phyloP scores from a whole-genome alignment of 1,140 invertebrate species.

The Stenopsyche tienmushanensis region DNA sequence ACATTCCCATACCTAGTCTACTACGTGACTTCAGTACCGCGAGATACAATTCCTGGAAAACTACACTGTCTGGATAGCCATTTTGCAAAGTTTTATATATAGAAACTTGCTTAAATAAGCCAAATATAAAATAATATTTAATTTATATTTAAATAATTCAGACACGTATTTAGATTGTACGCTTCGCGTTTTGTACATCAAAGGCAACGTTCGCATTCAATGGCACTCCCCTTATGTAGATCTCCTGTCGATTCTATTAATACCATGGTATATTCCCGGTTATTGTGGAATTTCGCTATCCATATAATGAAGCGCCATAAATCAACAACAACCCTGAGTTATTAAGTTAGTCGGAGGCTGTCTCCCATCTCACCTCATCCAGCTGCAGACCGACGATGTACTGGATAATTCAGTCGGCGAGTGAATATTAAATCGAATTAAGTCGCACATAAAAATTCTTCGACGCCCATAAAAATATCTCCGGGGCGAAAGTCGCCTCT shows the following conservation, averaged over 20 bases:
- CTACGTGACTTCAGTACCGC: slow-evolving; percentile 25
- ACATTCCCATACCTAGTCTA: slow-evolving; percentile 6
- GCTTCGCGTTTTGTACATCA: no score
- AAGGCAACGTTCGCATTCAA: no score
- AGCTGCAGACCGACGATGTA: not conserved
- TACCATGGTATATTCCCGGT: no score
- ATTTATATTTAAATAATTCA: no score
- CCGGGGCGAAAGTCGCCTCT: not conserved
- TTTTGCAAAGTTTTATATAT: not conserved
- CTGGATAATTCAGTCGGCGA: not conserved
- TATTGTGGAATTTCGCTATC: slow-evolving; percentile 28
- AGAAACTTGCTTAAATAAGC: not conserved
- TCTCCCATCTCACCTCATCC: not conserved
- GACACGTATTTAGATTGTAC: no score
- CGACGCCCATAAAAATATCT: slow-evolving; percentile 40
- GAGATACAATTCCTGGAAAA: slow-evolving; percentile 24
- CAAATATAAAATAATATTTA: not conserved
- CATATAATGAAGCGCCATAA: slow-evolving; percentile 27
- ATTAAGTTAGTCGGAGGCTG: slow-evolving; percentile 22
- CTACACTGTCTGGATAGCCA: not conserved
- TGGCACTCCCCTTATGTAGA: no score
- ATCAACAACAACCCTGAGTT: slow-evolving; percentile 31
- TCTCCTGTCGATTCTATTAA: no score
- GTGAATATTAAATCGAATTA: slow-evolving; percentile 39
- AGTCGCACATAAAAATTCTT: slow-evolving; percentile 40